phyloP scores from a whole-genome alignment of 1,140 invertebrate genomes.

The Thaumetopoea pityocampa region DNA sequence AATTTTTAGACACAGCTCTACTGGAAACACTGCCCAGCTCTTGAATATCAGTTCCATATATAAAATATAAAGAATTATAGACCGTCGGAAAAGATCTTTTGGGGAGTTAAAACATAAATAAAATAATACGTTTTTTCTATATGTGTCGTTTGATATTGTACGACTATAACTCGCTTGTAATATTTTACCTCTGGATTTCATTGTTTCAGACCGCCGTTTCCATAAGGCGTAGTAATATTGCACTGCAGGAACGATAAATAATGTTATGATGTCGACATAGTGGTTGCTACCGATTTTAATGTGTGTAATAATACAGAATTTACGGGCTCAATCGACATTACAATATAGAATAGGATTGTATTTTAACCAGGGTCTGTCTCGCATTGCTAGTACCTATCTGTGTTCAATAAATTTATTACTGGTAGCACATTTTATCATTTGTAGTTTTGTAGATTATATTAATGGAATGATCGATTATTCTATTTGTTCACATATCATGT shows the following conservation, averaged over 20 bases:
- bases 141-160: too few species aligned
- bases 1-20: too few species aligned
- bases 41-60: too few species aligned
- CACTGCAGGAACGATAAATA: constrained; percentile 45
- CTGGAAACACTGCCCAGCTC: too few species aligned
- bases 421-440: constrained; percentile 11
- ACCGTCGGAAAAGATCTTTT: too few species aligned
- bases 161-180: too few species aligned
- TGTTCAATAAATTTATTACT: constrained; percentile 13
- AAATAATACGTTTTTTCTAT: too few species aligned
- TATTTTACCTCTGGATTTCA: constrained; percentile 29
- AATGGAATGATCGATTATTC: constrained; percentile 3
- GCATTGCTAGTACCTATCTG: constrained; percentile 13
- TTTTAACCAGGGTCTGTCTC: constrained; percentile 29
- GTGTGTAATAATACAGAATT: constrained; percentile 40
- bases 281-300: constrained; percentile 47
- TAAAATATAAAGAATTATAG: too few species aligned
- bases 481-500: too few species aligned
- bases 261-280: constrained; percentile 46
- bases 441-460: constrained; percentile 5
- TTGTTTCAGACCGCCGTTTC: constrained; percentile 35
- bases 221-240: constrained; percentile 36
- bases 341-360: constrained; percentile 35
- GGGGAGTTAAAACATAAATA: too few species aligned
- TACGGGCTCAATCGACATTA: constrained; percentile 40